Percentiles rank a stretch among this genome's conserved stretches.
Evolutionary conservation across 2,888 invertebrate genomes (phyloP).

Genomic region (Masnerella sp.): DNA sequence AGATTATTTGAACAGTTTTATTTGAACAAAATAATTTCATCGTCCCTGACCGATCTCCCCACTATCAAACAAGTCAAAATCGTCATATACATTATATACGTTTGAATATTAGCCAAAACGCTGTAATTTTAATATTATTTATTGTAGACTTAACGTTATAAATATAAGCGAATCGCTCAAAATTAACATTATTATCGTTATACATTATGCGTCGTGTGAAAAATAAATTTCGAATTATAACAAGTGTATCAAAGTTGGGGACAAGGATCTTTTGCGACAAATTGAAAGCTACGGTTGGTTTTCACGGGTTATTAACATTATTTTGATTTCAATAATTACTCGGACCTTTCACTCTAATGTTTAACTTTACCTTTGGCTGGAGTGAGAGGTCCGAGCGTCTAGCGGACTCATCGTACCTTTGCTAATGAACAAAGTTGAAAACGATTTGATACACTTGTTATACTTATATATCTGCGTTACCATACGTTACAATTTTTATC

Average conservation of each 20-base stretch:
- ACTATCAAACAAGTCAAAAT: slow-evolving; percentile 17
- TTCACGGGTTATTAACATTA: no score
- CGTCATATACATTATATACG: slow-evolving; percentile 32
- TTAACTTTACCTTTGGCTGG: no score
- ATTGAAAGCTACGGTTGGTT: neutral
- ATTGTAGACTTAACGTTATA: slow-evolving; percentile 47
- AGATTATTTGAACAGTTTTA: no score
- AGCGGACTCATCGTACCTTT: no score
- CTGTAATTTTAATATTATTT: slow-evolving; percentile 39
- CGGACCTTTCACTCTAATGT: no score
- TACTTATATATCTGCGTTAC: slow-evolving; percentile 38
- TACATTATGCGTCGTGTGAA: slow-evolving; percentile 62
- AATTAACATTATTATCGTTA: slow-evolving; percentile 42
- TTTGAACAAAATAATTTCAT: no score
- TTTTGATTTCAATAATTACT: no score
- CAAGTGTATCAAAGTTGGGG: slow-evolving; percentile 6
- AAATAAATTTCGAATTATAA: slow-evolving; percentile 64
- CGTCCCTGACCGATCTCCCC: neutral
- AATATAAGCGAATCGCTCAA: slow-evolving; percentile 33
- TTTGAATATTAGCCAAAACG: slow-evolving; percentile 38
- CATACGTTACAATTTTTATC: slow-evolving; percentile 48
- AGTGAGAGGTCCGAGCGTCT: no score
- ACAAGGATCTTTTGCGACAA: neutral
- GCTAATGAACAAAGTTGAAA: no score
- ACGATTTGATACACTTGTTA: no score